Evolutionary conservation across 2,113 vertebrate species (phyloP).

Genomic region (Semnopithecus entellus): DNA sequence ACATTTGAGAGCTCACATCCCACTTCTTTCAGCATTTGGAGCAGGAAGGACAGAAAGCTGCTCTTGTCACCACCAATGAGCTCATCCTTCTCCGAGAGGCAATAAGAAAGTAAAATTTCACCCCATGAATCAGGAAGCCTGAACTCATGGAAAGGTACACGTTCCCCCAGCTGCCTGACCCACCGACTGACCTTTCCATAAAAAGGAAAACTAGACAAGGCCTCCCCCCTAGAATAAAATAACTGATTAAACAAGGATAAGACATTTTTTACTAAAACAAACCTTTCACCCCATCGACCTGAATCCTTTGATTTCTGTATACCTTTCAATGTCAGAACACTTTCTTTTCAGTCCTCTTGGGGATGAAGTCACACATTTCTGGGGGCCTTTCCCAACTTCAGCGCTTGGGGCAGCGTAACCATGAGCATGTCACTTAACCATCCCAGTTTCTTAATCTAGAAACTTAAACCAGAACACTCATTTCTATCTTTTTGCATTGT

Average conservation of each 20-base stretch:
- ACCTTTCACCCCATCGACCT: background rate
- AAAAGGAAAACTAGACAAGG: background rate
- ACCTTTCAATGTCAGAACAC: background rate
- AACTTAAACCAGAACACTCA: background rate
- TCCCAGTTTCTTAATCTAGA: background rate
- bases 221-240: background rate
- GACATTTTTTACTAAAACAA: background rate
- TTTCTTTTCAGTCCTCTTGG: background rate
- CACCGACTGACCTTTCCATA: slow-evolving; percentile 20
- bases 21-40: slow-evolving; percentile 65
- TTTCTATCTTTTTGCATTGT: background rate
- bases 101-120: slow-evolving; percentile 51
- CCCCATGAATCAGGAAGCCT: slow-evolving; percentile 55
- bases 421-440: background rate
- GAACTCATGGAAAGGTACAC: slow-evolving; percentile 41
- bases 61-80: slow-evolving; percentile 65
- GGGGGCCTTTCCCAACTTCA: background rate
- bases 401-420: background rate
- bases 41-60: slow-evolving; percentile 50
- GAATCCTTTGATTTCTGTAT: background rate
- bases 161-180: slow-evolving; percentile 33
- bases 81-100: slow-evolving; percentile 55
- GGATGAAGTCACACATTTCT: background rate
- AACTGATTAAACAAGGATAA: background rate
- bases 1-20: slow-evolving; percentile 71